Percentiles rank a stretch among this genome's conserved stretches.
Evolutionary conservation across 2,113 vertebrate genomes (phyloP).

Genomic region (Echinops telfairi): DNA sequence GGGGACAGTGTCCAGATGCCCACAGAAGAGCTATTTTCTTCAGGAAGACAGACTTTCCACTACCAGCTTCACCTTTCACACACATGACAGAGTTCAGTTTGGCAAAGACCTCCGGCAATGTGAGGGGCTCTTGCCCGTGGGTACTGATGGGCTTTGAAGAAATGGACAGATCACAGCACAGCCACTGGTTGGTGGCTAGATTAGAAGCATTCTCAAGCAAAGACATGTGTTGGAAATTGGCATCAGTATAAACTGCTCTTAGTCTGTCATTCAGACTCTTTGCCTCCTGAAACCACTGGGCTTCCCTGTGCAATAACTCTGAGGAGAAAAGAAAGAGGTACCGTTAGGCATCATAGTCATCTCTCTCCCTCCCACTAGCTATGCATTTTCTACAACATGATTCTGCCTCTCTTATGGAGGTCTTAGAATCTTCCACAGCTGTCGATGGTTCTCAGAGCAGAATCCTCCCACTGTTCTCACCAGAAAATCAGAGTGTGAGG

Average conservation of each 20-base stretch:
- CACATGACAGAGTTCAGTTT: constrained; percentile 75
- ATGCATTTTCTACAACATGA: too few relatives aligned
- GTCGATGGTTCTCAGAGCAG: not conserved
- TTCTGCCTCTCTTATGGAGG: not conserved
- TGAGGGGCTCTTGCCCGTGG: constrained; percentile 58
- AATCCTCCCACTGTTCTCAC: not conserved
- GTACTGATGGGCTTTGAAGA: constrained; percentile 68
- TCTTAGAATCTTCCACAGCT: too few relatives aligned
- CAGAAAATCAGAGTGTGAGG: not conserved
- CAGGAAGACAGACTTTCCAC: constrained; percentile 79
- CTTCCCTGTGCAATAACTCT: constrained; percentile 44
- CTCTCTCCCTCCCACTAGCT: not conserved
- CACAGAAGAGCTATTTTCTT: constrained; percentile 81
- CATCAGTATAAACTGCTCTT: constrained; percentile 52
- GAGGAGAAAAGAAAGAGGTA: constrained; percentile 33
- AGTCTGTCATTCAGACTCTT: constrained; percentile 65
- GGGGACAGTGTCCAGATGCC: constrained; percentile 80
- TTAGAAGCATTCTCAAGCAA: constrained; percentile 61
- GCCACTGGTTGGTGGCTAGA: constrained; percentile 53
- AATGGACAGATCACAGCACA: constrained; percentile 73
- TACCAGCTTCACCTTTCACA: constrained; percentile 82
- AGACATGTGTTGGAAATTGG: constrained; percentile 60
- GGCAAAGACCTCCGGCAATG: constrained; percentile 70
- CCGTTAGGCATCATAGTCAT: not conserved
- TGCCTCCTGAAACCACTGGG: constrained; percentile 63